These are phyloP conservation scores for Chaetogeoica ovagalla DNA, from an alignment of 2,888 invertebrate genomes.

Conservation along the genomic window DNA sequence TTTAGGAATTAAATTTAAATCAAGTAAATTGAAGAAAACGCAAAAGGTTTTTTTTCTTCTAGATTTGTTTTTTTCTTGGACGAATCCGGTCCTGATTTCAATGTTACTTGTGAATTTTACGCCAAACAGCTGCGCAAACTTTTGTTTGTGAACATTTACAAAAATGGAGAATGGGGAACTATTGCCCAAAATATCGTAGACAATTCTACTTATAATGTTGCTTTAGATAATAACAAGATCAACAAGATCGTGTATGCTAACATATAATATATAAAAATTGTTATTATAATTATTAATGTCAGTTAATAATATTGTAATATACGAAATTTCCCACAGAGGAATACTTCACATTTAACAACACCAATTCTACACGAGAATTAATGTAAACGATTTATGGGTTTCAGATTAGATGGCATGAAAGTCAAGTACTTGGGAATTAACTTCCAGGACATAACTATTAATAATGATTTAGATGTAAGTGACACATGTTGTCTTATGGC, in stretches of 20 bases:
- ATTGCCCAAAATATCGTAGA: constrained; percentile 58
- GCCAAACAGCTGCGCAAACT: constrained; percentile 69
- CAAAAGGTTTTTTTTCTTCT: neutral
- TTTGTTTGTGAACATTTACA: constrained; percentile 77
- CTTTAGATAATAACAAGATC: neutral
- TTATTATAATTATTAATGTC: no score
- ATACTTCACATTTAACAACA: no score
- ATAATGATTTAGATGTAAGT: constrained; percentile 5
- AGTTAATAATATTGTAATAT: no score
- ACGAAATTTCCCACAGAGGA: no score
- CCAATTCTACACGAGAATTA: neutral
- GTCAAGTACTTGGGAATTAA: constrained; percentile 33
- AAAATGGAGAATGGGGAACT: constrained; percentile 72
- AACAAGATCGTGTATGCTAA: constrained; percentile 1
- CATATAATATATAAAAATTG: no score
- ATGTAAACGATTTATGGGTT: neutral
- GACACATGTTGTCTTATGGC: neutral
- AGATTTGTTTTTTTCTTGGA: constrained; percentile 67
- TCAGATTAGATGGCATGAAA: constrained; percentile 23
- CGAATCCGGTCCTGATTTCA: constrained; percentile 68
- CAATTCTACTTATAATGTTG: neutral
- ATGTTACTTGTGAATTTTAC: constrained; percentile 61
- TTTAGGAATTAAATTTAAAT: neutral
- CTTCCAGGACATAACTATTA: constrained; percentile 22
- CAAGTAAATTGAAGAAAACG: neutral